Conservation (phyloP, 2,113 vertebrate genomes). For the Callaeas wilsoni region DNA sequence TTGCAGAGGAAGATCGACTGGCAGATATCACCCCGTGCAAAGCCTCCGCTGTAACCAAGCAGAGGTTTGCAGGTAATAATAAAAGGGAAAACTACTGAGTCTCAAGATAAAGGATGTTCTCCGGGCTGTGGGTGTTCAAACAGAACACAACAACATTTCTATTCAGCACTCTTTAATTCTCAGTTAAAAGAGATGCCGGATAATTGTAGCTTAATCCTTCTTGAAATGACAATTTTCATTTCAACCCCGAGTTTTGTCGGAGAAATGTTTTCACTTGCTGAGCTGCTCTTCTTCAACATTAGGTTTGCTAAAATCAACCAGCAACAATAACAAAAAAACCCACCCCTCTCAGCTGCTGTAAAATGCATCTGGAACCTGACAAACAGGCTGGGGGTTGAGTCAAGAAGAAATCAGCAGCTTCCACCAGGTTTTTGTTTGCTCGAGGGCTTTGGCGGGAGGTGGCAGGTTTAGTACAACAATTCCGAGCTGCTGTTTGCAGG, state of each 20-base stretch:
- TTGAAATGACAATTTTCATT: conserved; percentile 20
- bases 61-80: background rate
- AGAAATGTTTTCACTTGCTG: conserved; percentile 7
- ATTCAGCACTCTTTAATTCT: background rate
- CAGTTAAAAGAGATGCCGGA: background rate
- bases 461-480: conserved; percentile 14
- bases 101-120: conserved; percentile 22
- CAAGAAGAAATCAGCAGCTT: background rate
- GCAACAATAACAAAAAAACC: background rate
- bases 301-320: conserved; percentile 9
- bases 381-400: background rate
- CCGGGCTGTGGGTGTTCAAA: conserved; percentile 38
- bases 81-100: background rate
- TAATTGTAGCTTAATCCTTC: conserved; percentile 32
- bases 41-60: background rate
- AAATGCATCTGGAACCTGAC: conserved; percentile 40
- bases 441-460: background rate
- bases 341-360: background rate
- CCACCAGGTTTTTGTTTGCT: conserved; percentile 28
- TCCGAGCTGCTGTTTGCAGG: background rate
- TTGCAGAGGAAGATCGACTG: background rate
- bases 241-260: background rate
- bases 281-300: conserved; percentile 16
- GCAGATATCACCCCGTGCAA: background rate
- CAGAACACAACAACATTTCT: conserved; percentile 26